Percentiles rank a stretch among this genome's conserved stretches.
phyloP scores from a whole-genome alignment of 1,140 invertebrate genomes.

The Rhyzopertha dominica region DNA sequence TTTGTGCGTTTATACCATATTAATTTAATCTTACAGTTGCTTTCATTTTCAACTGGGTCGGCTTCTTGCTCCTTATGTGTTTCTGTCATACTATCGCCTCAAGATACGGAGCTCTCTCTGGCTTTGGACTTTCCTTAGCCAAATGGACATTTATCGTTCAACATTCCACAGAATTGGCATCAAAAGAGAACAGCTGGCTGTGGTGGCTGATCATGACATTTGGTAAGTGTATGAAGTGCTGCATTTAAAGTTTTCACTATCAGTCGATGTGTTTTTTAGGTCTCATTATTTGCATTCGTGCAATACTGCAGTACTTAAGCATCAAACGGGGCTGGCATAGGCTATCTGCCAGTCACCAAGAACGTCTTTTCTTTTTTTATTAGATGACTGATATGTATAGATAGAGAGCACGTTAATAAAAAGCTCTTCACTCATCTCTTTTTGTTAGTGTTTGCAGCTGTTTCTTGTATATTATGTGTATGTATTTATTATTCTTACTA shows the following conservation, averaged over 20 bases:
- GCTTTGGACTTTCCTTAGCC: conserved; percentile 85
- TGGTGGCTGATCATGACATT: conserved; percentile 89
- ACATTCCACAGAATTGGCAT: conserved; percentile 78
- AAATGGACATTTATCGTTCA: conserved; percentile 95
- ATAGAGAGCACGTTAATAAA: conserved; percentile 27
- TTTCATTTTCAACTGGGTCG: conserved; percentile 93
- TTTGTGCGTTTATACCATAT: conserved; percentile 15
- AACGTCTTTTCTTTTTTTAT: conserved; percentile 81
- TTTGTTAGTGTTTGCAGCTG: no score
- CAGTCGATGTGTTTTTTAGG: conserved; percentile 49
- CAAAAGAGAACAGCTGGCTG: conserved; percentile 80
- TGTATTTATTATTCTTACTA: no score
- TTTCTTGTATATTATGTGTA: no score
- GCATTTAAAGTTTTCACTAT: background rate
- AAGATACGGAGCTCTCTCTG: conserved; percentile 85
- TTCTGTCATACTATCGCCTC: conserved; percentile 92
- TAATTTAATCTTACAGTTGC: conserved; percentile 57
- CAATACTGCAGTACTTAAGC: conserved; percentile 82
- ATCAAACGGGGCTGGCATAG: conserved; percentile 86
- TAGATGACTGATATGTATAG: no score
- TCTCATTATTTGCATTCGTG: conserved; percentile 79
- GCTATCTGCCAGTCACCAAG: conserved; percentile 77
- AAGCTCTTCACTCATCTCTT: background rate
- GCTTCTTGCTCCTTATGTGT: conserved; percentile 85
- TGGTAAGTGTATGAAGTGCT: conserved; percentile 50